Conservation (phyloP, 2,797 vertebrate species). For the Molossus alvarezi region DNA sequence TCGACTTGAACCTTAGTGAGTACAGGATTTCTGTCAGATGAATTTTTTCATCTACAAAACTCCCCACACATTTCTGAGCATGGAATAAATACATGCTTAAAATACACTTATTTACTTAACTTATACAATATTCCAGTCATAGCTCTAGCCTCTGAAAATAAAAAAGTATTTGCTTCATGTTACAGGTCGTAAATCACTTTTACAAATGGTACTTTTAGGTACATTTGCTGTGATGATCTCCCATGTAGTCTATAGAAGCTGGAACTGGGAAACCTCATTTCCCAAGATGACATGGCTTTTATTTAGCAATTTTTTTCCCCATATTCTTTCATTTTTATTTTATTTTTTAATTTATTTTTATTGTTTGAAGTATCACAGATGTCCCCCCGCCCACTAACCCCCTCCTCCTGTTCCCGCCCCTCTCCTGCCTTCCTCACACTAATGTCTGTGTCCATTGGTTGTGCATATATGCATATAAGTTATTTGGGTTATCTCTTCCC, state of each 20-base stretch:
- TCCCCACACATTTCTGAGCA: neutral
- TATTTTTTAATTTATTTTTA: no score
- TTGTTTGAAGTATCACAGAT: no score
- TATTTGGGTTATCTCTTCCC: no score
- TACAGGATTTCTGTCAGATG: slow-evolving; percentile 7
- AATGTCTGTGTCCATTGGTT: no score
- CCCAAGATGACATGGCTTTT: neutral
- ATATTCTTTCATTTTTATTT: no score
- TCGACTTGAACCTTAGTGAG: slow-evolving; percentile 18
- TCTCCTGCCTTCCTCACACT: no score
- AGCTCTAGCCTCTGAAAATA: neutral
- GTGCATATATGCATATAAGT: no score
- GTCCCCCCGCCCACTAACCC: no score
- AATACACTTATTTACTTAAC: neutral
- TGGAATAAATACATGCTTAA: neutral
- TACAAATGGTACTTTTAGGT: neutral
- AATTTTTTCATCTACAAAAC: slow-evolving; percentile 35
- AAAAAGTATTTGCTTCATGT: neutral
- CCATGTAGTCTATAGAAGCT: neutral
- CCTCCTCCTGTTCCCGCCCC: no score
- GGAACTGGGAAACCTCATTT: neutral
- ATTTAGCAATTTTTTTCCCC: no score
- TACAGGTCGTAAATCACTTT: neutral
- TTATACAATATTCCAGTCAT: neutral
- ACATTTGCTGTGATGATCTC: neutral